Base-by-base conservation (phyloP, 2,797 vertebrate genomes). In the Sebastes oblongus region DNA sequence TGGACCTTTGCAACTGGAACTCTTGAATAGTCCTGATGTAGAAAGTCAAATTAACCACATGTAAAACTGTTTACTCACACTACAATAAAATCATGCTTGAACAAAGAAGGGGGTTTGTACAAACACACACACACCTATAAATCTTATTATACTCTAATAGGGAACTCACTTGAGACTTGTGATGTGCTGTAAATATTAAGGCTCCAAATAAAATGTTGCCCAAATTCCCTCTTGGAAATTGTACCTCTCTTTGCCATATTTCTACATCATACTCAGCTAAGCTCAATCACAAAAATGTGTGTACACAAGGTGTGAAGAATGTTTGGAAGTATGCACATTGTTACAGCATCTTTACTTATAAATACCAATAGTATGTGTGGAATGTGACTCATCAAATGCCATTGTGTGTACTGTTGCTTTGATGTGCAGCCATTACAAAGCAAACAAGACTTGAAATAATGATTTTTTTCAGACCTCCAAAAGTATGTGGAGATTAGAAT, bases 301-400 rank as follows among this genome's bases (percentile, higher is more conserved):
- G 25, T 29, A 36, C 6, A 5, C 5, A 22, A 42, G 16, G 14
- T 61, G 62, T 50, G 4, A 68, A 64, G 29, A 27, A 39, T 30
- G 27, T 67, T 29, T 66, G 25, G 18, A 75, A 59, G 46, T 75
- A 74, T 77, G 32, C 42, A 72, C n/a, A 75, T 54, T 58, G 46
- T 70, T 27, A 46, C 20, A 77, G 27, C 54, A 18, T 54, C 64
- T 67, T 46, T 25, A 29, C 11, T 18, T 14, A 36, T 46, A 42
- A 79, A 69, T 24, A 61, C 5, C 2, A n/a, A 54, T 60, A 64
- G 30, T 75, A 6, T 61, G 27, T 20, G 42, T 83, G 70, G 80
- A 89, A 89, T 78, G 82, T 78, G 54, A 12, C 59, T 52, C 8
- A 18, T 78, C 6, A 50, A 12, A 68, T 72, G 50, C 27, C 3